These are phyloP conservation scores for Toxotes lorentzi DNA, from an alignment of 2,797 vertebrate species.

Conservation along the genomic window DNA sequence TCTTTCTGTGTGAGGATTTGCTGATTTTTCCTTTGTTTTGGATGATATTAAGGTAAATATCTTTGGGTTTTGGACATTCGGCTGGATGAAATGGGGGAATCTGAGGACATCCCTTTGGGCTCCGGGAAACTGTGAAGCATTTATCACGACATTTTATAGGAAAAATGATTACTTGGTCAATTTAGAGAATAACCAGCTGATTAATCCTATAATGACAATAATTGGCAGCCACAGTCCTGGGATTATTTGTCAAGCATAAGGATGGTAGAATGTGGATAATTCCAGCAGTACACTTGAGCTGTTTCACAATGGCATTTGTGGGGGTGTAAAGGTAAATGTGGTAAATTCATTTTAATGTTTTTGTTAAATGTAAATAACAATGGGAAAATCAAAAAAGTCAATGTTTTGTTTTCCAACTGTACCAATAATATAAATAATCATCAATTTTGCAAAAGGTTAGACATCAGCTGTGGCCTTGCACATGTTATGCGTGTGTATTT, in stretches of 20 bases:
- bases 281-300: background rate
- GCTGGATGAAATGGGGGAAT: background rate
- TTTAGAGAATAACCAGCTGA: constrained; percentile 4
- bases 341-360: background rate
- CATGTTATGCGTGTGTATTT: background rate
- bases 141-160: background rate
- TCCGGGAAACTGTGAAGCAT: background rate
- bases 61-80: background rate
- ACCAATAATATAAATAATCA: too few relatives aligned
- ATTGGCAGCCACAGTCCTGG: background rate
- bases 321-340: background rate
- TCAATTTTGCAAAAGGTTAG: background rate
- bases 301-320: constrained; percentile 1
- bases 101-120: background rate
- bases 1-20: background rate
- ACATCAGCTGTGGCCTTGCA: background rate
- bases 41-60: background rate
- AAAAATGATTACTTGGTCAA: background rate
- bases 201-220: constrained; percentile 4
- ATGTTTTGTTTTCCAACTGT: background rate
- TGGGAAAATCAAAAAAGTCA: background rate
- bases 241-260: background rate
- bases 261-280: background rate
- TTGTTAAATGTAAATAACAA: background rate
- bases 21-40: background rate